These are phyloP conservation scores for Dicrostonyx torquatus DNA, from an alignment of 2,797 vertebrate genomes.

Conservation along the genomic window DNA sequence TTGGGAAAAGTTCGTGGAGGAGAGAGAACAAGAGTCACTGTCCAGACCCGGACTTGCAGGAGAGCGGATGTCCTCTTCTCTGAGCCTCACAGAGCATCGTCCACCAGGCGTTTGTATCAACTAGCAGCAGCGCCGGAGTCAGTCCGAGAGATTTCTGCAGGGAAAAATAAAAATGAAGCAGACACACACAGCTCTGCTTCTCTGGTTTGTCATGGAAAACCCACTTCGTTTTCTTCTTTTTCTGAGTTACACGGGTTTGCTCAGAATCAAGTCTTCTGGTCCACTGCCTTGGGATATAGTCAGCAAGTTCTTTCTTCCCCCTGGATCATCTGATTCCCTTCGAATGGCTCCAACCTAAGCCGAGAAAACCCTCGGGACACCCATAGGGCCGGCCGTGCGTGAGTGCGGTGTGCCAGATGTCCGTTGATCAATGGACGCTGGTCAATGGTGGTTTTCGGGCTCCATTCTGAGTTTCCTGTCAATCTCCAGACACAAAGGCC, in stretches of 20 bases:
- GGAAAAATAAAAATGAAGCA: not conserved
- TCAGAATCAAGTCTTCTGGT: not conserved
- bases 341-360: not conserved
- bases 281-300: not conserved
- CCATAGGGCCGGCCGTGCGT: rapidly evolving
- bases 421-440: not conserved
- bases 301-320: not conserved
- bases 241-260: not conserved
- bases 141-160: not conserved
- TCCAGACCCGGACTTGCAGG: not conserved
- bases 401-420: not conserved
- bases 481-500: slow-evolving; percentile 9
- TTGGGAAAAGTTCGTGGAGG: rapidly evolving
- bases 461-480: not conserved
- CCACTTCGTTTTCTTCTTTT: not conserved
- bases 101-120: not conserved
- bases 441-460: too few species aligned
- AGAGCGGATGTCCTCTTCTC: not conserved
- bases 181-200: not conserved
- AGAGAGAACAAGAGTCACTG: not conserved
- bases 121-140: not conserved
- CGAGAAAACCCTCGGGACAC: not conserved
- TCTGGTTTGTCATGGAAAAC: not conserved
- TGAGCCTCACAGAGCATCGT: not conserved
- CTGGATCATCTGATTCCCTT: not conserved